Evolutionary conservation across 92 coral and sea anemone genomes (phyloP), one percentile per base, ranked within the genome.

Genomic region (Micromussa lordhowensis): DNA sequence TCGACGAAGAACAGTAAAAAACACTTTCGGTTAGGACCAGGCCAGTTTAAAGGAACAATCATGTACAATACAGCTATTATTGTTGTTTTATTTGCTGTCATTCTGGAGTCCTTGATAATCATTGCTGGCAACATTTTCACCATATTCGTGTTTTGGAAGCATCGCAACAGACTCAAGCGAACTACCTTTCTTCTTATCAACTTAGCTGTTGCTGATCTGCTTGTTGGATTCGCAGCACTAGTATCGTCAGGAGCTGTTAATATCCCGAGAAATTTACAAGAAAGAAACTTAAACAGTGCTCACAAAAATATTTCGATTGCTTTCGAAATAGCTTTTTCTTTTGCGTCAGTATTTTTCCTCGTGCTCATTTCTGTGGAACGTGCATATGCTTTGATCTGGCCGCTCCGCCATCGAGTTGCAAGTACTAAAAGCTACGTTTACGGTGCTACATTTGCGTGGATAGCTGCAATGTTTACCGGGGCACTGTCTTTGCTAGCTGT

Each of bases 111-210:
- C 35, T 32, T 69, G 15, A 7, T 69, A 4, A 29, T 69, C 29
- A 2, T 69, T 18, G 1, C 4, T 14, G 74, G 74, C 34, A 69
- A 69, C 38, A 28, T 32, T n/a, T 69, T 69, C 35, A 69, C 40
- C 22, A 69, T 69, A 31, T 69, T 69, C 19, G 75, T 69, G 24
- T 69, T 69, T 69, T 69, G 75, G 75, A 69, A 69, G 21, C 32
- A 69, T 35, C 75, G 75, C 30, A 69, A 26, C 75, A 69, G 36
- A 30, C 36, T 69, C 5, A 69, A 69, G 75, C 75, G 75, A 28
- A 69, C 75, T 32, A 30, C 75, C 1, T 69, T 29, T 29, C 35
- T 69, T 69, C 75, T 69, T 12, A 69, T 69, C 30, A 69, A 69
- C 40, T 58, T 58, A 18, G 64, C 64, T 18, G 64, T 58, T 58